Conservation (phyloP, 2,888 invertebrate species). For the Cyaniris semiargus region DNA sequence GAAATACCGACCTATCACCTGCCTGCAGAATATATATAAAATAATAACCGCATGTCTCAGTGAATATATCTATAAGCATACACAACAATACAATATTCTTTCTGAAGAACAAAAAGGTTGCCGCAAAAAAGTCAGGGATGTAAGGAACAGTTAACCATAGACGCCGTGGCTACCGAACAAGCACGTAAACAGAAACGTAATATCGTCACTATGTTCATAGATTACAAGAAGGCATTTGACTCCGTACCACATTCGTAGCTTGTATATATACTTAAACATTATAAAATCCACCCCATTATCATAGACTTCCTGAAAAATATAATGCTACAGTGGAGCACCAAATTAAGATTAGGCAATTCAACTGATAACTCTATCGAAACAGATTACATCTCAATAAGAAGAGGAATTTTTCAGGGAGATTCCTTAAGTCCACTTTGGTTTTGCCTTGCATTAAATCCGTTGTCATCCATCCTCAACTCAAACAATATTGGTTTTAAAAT, state of each 20-base stretch:
- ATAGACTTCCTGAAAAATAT: background rate
- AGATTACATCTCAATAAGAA: constrained; percentile 35
- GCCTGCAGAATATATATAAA: too few relatives aligned
- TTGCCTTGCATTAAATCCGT: constrained; percentile 39
- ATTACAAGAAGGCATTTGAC: constrained; percentile 33
- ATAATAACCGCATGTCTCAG: too few relatives aligned
- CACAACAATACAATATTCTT: too few relatives aligned
- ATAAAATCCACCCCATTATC: constrained; percentile 22
- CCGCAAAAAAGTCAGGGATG: too few relatives aligned
- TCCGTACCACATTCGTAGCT: constrained; percentile 27
- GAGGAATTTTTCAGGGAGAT: constrained; percentile 40
- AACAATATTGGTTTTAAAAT: constrained; percentile 29
- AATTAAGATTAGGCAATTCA: background rate
- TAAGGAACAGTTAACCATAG: too few relatives aligned
- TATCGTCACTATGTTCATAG: constrained; percentile 2
- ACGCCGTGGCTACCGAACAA: too few relatives aligned
- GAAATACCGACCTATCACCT: too few relatives aligned
- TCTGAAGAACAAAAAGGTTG: too few relatives aligned
- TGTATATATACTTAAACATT: too few relatives aligned
- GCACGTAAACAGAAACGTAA: too few relatives aligned
- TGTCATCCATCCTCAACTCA: constrained; percentile 36
- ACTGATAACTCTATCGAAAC: constrained; percentile 31
- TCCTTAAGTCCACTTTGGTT: constrained; percentile 38
- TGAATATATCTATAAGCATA: too few relatives aligned
- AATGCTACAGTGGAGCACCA: constrained; percentile 12